Conservation (phyloP, 2,888 invertebrate species). For the Spilarctia lutea region DNA sequence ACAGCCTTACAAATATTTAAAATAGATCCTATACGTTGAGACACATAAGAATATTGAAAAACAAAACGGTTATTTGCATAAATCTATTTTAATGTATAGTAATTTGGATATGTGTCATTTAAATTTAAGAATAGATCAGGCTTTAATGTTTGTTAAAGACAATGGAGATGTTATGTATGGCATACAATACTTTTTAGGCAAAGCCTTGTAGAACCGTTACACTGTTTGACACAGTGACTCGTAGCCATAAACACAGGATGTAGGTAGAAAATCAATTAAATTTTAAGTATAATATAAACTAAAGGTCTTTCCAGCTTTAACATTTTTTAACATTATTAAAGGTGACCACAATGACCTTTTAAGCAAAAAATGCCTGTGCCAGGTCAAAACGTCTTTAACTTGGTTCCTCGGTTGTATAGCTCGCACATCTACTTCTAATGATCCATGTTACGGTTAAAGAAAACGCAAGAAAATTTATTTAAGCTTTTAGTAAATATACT, state of each 20-base stretch:
- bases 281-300: not conserved
- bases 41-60: not conserved
- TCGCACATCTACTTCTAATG: not conserved
- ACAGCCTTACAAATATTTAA: not conserved
- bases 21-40: not conserved
- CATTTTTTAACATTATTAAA: no score
- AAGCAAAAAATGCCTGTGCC: no score
- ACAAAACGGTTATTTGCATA: not conserved
- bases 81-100: not conserved
- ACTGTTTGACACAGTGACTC: conserved; percentile 10
- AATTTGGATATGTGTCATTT: not conserved
- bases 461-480: not conserved
- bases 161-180: conserved; percentile 19
- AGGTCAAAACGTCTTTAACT: no score
- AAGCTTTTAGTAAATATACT: not conserved
- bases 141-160: conserved; percentile 13
- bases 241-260: not conserved
- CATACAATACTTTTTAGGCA: conserved; percentile 17
- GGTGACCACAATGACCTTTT: no score
- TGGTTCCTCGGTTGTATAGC: not conserved
- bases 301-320: no score
- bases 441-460: not conserved
- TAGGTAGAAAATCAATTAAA: not conserved
- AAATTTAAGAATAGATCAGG: conserved; percentile 4
- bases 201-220: conserved; percentile 23